phyloP scores from a whole-genome alignment of 1,140 invertebrate species.

The Venturia canescens region DNA sequence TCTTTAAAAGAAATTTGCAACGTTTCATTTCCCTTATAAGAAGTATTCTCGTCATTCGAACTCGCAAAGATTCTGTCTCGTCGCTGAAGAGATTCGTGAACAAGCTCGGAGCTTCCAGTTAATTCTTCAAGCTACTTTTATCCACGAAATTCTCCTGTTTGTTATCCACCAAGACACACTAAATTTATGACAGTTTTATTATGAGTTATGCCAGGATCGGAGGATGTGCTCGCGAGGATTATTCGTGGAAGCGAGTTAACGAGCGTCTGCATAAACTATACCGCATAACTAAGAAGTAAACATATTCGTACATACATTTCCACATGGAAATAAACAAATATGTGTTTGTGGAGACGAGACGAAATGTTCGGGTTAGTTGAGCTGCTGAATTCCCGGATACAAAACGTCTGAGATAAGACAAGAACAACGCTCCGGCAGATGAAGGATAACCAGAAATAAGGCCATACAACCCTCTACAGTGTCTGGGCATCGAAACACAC shows the following conservation, averaged over 20 bases:
- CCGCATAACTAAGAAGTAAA: not conserved
- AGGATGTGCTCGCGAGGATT: not conserved
- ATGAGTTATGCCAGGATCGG: not conserved
- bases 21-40: no score
- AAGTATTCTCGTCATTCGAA: no score
- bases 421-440: not conserved
- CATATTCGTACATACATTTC: not conserved
- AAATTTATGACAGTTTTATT: constrained; percentile 8
- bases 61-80: no score
- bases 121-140: no score
- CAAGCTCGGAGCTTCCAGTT: no score
- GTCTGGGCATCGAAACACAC: no score
- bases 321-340: not conserved
- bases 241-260: not conserved
- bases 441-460: not conserved
- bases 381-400: not conserved
- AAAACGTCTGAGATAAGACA: constrained; percentile 2
- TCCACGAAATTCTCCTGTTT: not conserved
- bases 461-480: not conserved
- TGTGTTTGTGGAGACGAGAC: not conserved
- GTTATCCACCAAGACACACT: not conserved
- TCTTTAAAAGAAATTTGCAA: no score
- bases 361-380: constrained; percentile 1
- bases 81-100: no score
- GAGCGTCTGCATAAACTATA: constrained; percentile 2